Evolutionary conservation across 2,888 invertebrate genomes (phyloP).

Genomic region (Aproaerema taeniolella): DNA sequence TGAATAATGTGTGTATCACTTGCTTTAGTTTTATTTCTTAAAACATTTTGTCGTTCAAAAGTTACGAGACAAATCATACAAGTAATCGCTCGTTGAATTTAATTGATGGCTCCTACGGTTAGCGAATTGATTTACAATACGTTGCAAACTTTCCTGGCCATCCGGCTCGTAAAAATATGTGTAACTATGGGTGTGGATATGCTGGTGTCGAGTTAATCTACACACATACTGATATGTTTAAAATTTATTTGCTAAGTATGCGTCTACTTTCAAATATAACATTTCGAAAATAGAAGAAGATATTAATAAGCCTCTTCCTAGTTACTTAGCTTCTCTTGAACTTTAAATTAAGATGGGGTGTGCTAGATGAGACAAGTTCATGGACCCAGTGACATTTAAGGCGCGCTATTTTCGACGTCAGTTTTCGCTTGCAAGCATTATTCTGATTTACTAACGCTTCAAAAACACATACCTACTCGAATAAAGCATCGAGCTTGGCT

Average conservation of each 20-base stretch:
- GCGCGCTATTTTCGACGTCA: constrained; percentile 44
- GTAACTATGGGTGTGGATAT: too few relatives aligned
- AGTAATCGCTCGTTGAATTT: constrained; percentile 47
- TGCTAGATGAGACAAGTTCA: constrained; percentile 52
- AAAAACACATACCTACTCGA: constrained; percentile 9
- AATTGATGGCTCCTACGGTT: constrained; percentile 38
- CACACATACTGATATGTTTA: too few relatives aligned
- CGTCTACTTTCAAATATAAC: too few relatives aligned
- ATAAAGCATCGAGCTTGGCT: constrained; percentile 9
- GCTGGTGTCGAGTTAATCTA: too few relatives aligned
- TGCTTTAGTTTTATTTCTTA: too few relatives aligned
- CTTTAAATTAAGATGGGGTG: constrained; percentile 44
- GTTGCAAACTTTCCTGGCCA: constrained; percentile 34
- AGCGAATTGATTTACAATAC: constrained; percentile 46
- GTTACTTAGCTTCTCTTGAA: too few relatives aligned
- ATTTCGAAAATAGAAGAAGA: too few relatives aligned
- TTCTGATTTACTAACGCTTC: constrained; percentile 31
- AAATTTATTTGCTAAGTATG: too few relatives aligned
- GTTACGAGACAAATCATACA: constrained; percentile 27
- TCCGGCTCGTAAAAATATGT: too few relatives aligned
- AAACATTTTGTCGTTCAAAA: too few relatives aligned
- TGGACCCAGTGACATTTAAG: constrained; percentile 59
- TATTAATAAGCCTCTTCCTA: too few relatives aligned
- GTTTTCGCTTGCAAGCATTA: constrained; percentile 26
- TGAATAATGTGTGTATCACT: too few relatives aligned